phyloP scores from a whole-genome alignment of 2,113 vertebrate species.

The Gnathonemus longibarbis region DNA sequence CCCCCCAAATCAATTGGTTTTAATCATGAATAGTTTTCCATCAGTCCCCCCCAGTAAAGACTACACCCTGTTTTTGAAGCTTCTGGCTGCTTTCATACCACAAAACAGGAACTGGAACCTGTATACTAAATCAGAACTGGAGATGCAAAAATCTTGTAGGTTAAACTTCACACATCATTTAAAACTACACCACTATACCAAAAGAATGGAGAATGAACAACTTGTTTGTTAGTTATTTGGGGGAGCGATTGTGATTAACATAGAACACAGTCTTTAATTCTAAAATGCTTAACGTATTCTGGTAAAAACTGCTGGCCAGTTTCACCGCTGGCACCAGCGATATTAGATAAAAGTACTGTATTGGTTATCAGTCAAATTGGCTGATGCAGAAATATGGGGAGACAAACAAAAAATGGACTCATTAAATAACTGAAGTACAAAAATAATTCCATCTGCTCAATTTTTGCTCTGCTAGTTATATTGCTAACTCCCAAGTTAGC shows the following conservation, averaged over 20 bases:
- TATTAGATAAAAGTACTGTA: neutral
- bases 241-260: neutral
- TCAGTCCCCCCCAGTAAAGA: too few species aligned
- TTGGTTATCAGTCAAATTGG: neutral
- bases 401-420: too few species aligned
- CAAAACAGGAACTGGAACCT: neutral
- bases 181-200: neutral
- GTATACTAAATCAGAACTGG: neutral
- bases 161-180: neutral
- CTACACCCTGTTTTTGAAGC: neutral
- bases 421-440: neutral
- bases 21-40: too few species aligned
- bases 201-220: neutral
- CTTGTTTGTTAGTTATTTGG: neutral
- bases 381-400: neutral
- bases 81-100: neutral
- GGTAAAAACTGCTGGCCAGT: neutral
- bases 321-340: neutral
- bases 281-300: neutral
- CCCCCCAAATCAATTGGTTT: too few species aligned
- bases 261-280: neutral
- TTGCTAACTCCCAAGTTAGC: neutral
- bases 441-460: neutral
- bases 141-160: neutral
- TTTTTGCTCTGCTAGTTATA: neutral